Conservation (phyloP, 2,113 vertebrate genomes). For the Hypocryptadius cinnamomeus region DNA sequence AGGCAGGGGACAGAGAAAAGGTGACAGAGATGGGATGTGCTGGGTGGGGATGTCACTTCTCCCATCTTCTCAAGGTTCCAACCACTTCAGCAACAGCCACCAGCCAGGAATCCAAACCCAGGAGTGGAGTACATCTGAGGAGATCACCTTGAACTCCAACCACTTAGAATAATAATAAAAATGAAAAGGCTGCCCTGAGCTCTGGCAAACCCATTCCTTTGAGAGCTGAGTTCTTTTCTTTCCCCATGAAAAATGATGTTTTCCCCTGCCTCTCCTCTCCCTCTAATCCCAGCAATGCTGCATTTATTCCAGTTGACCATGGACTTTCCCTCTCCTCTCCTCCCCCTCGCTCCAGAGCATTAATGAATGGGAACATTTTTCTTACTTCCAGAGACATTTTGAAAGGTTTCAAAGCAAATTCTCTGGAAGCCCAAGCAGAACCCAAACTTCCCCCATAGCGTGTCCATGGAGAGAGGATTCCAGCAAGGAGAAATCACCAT, state of each 20-base stretch:
- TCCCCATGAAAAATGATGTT: not conserved
- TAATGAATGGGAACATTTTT: slow-evolving; percentile 53
- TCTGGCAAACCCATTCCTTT: not conserved
- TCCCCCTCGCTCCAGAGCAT: not conserved
- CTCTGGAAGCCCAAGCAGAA: slow-evolving; percentile 15
- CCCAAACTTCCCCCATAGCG: not conserved
- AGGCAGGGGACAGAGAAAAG: not conserved
- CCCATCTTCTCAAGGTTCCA: not conserved
- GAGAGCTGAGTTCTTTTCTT: not conserved
- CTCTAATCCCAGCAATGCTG: not conserved
- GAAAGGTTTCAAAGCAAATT: slow-evolving; percentile 16
- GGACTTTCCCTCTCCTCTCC: not conserved
- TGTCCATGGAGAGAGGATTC: not conserved
- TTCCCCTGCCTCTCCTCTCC: not conserved
- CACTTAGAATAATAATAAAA: not conserved
- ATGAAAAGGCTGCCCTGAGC: not conserved
- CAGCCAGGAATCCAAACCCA: not conserved
- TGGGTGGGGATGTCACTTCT: not conserved
- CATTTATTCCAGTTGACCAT: slow-evolving; percentile 22
- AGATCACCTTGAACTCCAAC: not conserved
- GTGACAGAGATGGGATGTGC: not conserved
- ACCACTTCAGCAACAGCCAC: not conserved
- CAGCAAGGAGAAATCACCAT: not conserved
- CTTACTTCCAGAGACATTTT: slow-evolving; percentile 1
- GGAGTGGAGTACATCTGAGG: not conserved